Evolutionary conservation across 1,140 invertebrate species (phyloP), one percentile per base, ranked within the genome.

Genomic region (Heliothis subflexa): DNA sequence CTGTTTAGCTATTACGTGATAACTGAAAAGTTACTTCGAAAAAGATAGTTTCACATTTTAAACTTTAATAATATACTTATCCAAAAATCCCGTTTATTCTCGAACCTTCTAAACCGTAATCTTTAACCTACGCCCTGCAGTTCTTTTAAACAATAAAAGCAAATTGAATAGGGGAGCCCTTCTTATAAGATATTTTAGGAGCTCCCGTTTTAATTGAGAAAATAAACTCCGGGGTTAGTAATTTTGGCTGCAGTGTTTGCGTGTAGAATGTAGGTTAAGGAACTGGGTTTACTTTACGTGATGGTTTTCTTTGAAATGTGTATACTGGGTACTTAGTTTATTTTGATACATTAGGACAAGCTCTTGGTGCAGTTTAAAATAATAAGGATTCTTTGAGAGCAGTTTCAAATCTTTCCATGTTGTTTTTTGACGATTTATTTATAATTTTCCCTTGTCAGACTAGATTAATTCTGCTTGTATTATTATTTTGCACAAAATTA

Each of bases 91-190:
- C 40, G 61, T 70, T 78, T 81, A 61, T 70, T 61, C 62, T 64
- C 59, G 50, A 75, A 75, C 45, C 68, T 72, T 49, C 57, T 70
- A 52, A 18, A 45, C 61, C 25, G 75, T 21, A 64, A 81, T 75
- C 80, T 45, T 81, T 81, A 78, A 79, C 73, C 78, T 62, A 59
- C 82, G 79, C 70, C 79, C 80, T 83, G 79, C 76, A 83, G 82
- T 78, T 83, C 82, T 83, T 83, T 81, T 74, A 79, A 81, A 83
- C 82, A 83, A 81, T 81, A 83, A 83, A 83, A 83, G 79, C 79
- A 81, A 81, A 83, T 81, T 83, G 79, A 81, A 81, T 81, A 81
- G 75, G 62, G 62, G 72, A 59, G 49, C 73, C 78, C 78, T 50
- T 66, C 66, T 79, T 81, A 78, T 80, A 79, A 80, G 72, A 64